phyloP scores from a whole-genome alignment of 2,797 vertebrate genomes.

The Pygocentrus nattereri region DNA sequence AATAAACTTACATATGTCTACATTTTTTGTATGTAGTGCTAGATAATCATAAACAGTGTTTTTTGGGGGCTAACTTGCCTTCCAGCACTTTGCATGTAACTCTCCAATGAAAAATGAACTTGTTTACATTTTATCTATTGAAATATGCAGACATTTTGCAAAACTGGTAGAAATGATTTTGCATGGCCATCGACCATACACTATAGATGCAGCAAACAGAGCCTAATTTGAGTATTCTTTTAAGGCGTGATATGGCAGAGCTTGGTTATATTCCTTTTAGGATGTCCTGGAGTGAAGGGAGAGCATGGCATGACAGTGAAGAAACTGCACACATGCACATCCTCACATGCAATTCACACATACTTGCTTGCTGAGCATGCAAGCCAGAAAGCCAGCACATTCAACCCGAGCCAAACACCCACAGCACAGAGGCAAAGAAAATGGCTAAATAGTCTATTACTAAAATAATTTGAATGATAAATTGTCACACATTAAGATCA shows the following conservation, averaged over 20 bases:
- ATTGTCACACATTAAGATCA: neutral
- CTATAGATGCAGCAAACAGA: neutral
- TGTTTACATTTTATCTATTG: no score
- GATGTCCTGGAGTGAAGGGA: neutral
- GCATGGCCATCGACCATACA: neutral
- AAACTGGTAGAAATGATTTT: neutral
- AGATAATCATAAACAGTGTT: no score
- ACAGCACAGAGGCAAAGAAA: neutral
- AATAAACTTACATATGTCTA: no score
- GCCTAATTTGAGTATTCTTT: neutral
- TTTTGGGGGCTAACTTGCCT: no score
- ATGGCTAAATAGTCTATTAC: neutral
- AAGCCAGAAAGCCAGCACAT: neutral
- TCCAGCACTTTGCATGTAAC: no score
- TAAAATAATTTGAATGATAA: constrained; percentile 11
- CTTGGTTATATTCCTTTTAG: neutral
- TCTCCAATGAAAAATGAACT: no score
- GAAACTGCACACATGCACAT: neutral
- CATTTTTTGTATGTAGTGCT: no score
- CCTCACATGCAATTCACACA: constrained; percentile 2
- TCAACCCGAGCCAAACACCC: neutral
- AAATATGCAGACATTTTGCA: no score
- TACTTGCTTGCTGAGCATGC: neutral
- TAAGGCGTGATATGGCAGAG: neutral
- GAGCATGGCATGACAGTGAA: neutral